Percentiles rank a stretch among this genome's conserved stretches.
Evolutionary conservation across 2,797 vertebrate species (phyloP).

Genomic region (Bradypodion pumilum): DNA sequence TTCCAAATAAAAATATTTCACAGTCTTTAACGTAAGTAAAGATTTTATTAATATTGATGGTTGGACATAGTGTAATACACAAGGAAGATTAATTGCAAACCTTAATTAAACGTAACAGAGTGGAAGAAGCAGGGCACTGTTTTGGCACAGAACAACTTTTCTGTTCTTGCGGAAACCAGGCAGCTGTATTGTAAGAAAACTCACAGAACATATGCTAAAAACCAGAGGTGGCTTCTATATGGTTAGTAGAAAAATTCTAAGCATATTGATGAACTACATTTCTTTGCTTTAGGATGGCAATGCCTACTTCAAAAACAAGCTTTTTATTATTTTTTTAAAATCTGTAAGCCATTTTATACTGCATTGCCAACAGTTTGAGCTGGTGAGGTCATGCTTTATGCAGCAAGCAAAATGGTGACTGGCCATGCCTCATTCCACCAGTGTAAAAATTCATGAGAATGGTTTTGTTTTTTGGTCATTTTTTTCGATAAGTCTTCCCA

Average conservation of each 20-base stretch:
- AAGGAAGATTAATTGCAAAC: slow-evolving; percentile 72
- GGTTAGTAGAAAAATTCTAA: slow-evolving; percentile 50
- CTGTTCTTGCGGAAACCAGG: slow-evolving; percentile 47
- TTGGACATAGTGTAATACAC: slow-evolving; percentile 60
- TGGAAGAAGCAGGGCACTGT: slow-evolving; percentile 55
- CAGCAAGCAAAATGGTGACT: not conserved
- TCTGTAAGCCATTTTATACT: not conserved
- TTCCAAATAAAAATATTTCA: slow-evolving; percentile 71
- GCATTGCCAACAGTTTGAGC: not conserved
- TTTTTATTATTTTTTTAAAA: not conserved
- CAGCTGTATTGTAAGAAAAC: slow-evolving; percentile 43
- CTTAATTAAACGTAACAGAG: slow-evolving; percentile 68
- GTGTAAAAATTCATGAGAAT: not conserved
- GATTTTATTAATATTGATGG: slow-evolving; percentile 72
- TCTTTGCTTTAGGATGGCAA: slow-evolving; percentile 13
- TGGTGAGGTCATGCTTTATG: not conserved
- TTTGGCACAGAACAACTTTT: slow-evolving; percentile 61
- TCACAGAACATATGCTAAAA: slow-evolving; percentile 17
- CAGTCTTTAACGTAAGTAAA: slow-evolving; percentile 69
- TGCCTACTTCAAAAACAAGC: not conserved
- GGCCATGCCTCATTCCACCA: not conserved
- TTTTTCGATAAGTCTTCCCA: not conserved
- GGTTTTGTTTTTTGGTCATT: not conserved
- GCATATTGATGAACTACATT: slow-evolving; percentile 23
- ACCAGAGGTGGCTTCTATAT: slow-evolving; percentile 51